Percentiles rank a stretch among this genome's conserved stretches.
phyloP scores from a whole-genome alignment of 2,888 invertebrate species.

The Hoplodrina blanda region DNA sequence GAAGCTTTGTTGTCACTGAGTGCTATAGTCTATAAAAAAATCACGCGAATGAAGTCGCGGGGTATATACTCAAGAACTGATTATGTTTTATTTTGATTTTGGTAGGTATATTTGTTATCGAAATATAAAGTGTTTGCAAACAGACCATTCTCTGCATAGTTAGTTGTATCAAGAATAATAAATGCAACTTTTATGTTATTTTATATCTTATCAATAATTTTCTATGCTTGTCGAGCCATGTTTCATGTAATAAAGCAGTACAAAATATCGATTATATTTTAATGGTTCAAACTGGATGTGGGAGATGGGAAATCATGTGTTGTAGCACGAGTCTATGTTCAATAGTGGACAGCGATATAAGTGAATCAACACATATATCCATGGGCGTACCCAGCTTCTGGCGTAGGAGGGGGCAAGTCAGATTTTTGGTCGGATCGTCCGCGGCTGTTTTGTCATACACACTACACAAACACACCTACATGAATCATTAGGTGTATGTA shows the following conservation, averaged over 20 bases:
- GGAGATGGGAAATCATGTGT: not conserved
- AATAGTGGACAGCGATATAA: too few relatives aligned
- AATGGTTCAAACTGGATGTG: not conserved
- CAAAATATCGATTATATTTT: not conserved
- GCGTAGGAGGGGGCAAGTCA: too few relatives aligned
- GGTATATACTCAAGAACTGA: not conserved
- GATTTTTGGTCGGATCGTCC: too few relatives aligned
- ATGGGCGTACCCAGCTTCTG: too few relatives aligned
- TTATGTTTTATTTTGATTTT: not conserved
- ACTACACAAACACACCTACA: too few relatives aligned
- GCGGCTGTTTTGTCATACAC: too few relatives aligned
- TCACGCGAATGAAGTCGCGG: too few relatives aligned
- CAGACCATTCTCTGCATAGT: not conserved
- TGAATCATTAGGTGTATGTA: too few relatives aligned
- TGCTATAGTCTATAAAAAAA: too few relatives aligned
- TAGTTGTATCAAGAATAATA: not conserved
- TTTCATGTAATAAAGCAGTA: not conserved
- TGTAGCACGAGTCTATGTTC: too few relatives aligned
- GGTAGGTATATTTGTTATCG: not conserved
- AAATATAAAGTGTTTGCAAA: not conserved
- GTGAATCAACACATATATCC: too few relatives aligned
- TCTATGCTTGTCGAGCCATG: conserved; percentile 10
- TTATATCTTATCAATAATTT: conserved; percentile 12
- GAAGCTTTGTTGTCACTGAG: too few relatives aligned
- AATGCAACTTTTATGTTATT: conserved; percentile 3